phyloP scores from a whole-genome alignment of 1,140 invertebrate species.

The Drosophila burlai region DNA sequence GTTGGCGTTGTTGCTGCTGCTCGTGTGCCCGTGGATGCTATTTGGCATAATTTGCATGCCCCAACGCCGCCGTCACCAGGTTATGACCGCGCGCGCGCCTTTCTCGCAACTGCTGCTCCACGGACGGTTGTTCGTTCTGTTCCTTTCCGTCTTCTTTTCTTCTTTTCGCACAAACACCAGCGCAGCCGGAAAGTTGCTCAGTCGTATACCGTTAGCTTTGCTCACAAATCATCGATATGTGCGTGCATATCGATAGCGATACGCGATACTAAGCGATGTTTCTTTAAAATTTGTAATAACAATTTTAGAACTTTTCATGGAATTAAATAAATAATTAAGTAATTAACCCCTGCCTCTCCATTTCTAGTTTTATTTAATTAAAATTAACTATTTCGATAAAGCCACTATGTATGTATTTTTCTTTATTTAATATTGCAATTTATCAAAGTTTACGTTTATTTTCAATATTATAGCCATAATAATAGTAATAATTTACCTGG shows the following conservation, averaged over 20 bases:
- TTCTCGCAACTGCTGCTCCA: constrained; percentile 48
- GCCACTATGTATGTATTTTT: too few species aligned
- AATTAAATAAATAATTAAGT: not conserved
- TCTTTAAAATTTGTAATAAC: not conserved
- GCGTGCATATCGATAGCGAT: not conserved
- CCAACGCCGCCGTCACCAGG: constrained; percentile 52
- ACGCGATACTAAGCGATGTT: not conserved
- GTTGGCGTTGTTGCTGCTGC: constrained; percentile 43
- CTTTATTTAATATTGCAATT: too few species aligned
- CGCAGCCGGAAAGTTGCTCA: not conserved
- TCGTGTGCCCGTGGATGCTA: constrained; percentile 58
- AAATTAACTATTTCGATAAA: too few species aligned
- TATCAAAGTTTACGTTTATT: too few species aligned
- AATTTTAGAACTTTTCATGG: not conserved
- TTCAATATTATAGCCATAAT: too few species aligned
- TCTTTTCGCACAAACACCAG: constrained; percentile 13
- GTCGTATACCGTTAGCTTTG: constrained; percentile 18
- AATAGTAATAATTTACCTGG: not conserved
- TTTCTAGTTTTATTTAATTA: too few species aligned
- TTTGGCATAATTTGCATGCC: constrained; percentile 75
- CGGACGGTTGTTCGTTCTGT: not conserved
- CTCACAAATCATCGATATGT: not conserved
- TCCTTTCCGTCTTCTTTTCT: constrained; percentile 6
- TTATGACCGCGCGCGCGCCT: constrained; percentile 60
- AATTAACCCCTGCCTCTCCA: too few species aligned